Base-by-base conservation (phyloP, 2,888 invertebrate species). In the Busseola fusca region DNA sequence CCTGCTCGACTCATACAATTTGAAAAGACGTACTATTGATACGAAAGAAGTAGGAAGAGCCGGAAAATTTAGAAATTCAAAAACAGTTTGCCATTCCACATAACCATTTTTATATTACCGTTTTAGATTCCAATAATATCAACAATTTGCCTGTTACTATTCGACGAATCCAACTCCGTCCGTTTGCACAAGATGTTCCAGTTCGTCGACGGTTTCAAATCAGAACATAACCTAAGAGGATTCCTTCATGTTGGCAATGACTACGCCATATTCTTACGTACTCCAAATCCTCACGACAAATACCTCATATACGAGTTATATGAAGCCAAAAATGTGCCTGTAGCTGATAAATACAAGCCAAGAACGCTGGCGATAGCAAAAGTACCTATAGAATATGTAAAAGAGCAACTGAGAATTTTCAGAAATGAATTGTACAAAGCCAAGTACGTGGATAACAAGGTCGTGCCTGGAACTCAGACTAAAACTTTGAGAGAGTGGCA, bases 401-500 rank as follows among this genome's bases (percentile, higher is more conserved):
- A 89, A 77, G 91, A 93, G 9, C 95, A 95, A 73, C 76, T 95
- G 3, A 89, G 86, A 65, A 84, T 80, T 1, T 95, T 88, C 57
- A 88, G 90, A 67, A 74, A 83, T 14, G 95, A 95, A 63, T 69
- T 95, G 12, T 91, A 91, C 67, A 89, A 84, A 57, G 89, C 93
- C 0, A 95, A 93, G 73, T 93, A 93, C 80, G 83, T 90, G 0
- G 88, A 94, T 70, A 82, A 88, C 6, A 90, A 91, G 64, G 80
- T 89, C 1, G 86, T 95, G 0, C 95, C 95, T 0, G 95, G 95
- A 2, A 93, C 92, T 3, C 86, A 88, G 77, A 91, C 94, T n/a
- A 89, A 87, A 70, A 93, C 93, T 0, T 67, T 95, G 52, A 89
- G 93, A 58, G 95, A 95, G 81, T 95, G 95, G 95, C 95, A 95